Evolutionary conservation across 37 sponge, comb jelly and placozoan species (phyloP).

Genomic region (Halisarca cf. caerulea): DNA sequence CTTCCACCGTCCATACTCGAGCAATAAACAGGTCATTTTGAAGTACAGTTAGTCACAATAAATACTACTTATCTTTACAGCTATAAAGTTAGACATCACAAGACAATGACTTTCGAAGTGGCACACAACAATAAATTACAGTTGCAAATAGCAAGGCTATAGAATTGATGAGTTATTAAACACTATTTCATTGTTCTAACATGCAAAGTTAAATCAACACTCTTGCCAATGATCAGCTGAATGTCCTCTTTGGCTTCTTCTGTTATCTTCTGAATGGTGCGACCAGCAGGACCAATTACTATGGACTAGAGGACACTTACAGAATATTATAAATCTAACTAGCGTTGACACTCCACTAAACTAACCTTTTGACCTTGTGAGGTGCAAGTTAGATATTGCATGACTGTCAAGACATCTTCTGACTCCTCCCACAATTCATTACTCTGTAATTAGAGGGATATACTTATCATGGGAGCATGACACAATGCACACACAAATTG

Average conservation of each 20-base stretch:
- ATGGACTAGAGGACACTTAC: slow-evolving; percentile 54
- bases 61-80: too few species aligned
- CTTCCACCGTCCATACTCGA: too few species aligned
- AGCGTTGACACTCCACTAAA: background rate
- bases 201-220: slow-evolving; percentile 54
- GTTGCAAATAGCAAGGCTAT: too few species aligned
- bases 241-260: slow-evolving; percentile 66
- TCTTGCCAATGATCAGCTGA: slow-evolving; percentile 33
- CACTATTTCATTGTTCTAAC: slow-evolving; percentile 41
- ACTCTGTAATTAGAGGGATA: slow-evolving; percentile 20
- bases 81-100: too few species aligned
- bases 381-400: slow-evolving; percentile 60
- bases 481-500: background rate
- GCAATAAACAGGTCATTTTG: too few species aligned
- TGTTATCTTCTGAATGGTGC: slow-evolving; percentile 54
- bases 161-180: too few species aligned
- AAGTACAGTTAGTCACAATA: too few species aligned
- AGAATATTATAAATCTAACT: background rate
- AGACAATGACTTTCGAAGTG: too few species aligned
- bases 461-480: background rate
- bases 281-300: slow-evolving; percentile 66
- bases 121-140: too few species aligned
- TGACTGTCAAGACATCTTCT: slow-evolving; percentile 33
- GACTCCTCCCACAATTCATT: slow-evolving; percentile 62
- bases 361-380: slow-evolving; percentile 49